Base-by-base conservation (phyloP, 2,888 invertebrate genomes). In the Teleogryllus oceanicus region DNA sequence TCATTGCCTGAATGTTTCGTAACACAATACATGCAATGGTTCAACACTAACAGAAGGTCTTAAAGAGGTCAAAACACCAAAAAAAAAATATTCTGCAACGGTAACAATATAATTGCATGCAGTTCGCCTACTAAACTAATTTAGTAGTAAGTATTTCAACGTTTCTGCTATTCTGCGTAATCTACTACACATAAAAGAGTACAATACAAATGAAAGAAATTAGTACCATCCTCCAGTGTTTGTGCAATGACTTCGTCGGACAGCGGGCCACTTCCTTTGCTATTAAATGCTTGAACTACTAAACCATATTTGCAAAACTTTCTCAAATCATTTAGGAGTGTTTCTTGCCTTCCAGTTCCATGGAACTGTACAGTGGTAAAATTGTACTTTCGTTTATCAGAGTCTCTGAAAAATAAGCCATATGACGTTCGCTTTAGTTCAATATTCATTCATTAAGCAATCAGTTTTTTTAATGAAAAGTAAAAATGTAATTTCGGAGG, bases 191-290 rank as follows among this genome's bases (percentile, higher is more conserved):
- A 37, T 37, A 37, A 37, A 37, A 37, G 37, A 37, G 37, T 37
- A 37, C 37, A 37, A 37, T 37, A 37, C 37, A 62, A 62, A 62
- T 62, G 62, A 62, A 62, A 62, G 62, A 62, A 62, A 62, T 62
- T 62, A 62, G 62, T 62, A 85, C 84, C 84, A 82, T 84, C 85
- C 81, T 84, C 81, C 8, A 83, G 87, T 85, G 84, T 89, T 85
- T 84, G 84, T 11, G 84, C 82, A 20, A 83, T 80, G 62, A 84
- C 82, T 62, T 84, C 84, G 20, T 81, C 80, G 2, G 84, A 84
- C 24, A 85, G 82, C 10, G 86, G 86, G 0, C 86, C 86, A 2
- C 84, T 82, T 37, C 86, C 86, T 80, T 84, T 83, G 75, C 83
- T 83, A 82, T 85, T 85, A 82, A 84, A 84, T 24, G 85, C 86